phyloP scores from a whole-genome alignment of 2,888 invertebrate genomes.

The Tethea ocularis region DNA sequence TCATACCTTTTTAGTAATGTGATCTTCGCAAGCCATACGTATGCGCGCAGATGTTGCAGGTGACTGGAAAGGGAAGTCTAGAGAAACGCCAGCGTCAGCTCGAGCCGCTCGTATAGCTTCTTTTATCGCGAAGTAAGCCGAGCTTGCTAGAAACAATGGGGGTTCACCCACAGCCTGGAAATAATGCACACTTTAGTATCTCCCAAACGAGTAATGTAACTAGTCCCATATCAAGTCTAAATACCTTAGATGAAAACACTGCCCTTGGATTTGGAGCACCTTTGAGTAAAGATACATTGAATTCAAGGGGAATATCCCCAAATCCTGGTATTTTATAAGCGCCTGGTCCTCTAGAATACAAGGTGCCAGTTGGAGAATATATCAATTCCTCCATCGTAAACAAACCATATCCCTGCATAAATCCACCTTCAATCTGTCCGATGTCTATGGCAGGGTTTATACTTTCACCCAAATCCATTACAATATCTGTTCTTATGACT shows the following conservation, averaged over 20 bases:
- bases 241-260: constrained; percentile 97
- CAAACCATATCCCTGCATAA: constrained; percentile 96
- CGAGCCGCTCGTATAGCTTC: constrained; percentile 93
- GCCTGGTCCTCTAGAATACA: constrained; percentile 95
- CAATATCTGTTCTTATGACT: constrained; percentile 94
- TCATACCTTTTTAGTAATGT: constrained; percentile 89
- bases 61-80: constrained; percentile 87
- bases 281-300: constrained; percentile 96
- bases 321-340: constrained; percentile 97
- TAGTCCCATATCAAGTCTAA: neutral
- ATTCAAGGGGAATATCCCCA: constrained; percentile 94
- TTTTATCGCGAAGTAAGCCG: constrained; percentile 95
- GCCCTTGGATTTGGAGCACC: constrained; percentile 96
- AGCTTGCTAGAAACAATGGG: constrained; percentile 94
- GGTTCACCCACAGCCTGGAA: constrained; percentile 97
- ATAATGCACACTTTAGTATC: constrained; percentile 10
- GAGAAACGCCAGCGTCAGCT: constrained; percentile 85
- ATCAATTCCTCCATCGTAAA: constrained; percentile 95
- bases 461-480: constrained; percentile 98
- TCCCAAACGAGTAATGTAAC: neutral
- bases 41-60: constrained; percentile 96
- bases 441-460: constrained; percentile 98
- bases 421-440: constrained; percentile 98
- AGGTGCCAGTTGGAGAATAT: constrained; percentile 91
- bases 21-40: constrained; percentile 94